Conservation (phyloP, 1,140 invertebrate species). For the Pygmarrhopalites habei region DNA sequence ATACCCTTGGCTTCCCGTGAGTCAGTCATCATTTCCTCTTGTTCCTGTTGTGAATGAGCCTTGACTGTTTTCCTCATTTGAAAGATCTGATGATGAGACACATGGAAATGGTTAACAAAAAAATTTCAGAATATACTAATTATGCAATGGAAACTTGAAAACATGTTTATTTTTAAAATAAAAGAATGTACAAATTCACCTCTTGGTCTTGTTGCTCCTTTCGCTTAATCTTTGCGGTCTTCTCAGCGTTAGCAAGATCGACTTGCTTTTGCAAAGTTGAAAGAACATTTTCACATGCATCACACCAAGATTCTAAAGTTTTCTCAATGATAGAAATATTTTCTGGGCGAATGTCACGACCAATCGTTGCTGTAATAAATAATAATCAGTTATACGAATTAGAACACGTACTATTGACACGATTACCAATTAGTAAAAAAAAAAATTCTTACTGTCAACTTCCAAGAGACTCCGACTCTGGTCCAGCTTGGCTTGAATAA, state of each 20-base stretch:
- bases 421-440: too few species aligned
- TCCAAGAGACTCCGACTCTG: slow-evolving; percentile 88
- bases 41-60: slow-evolving; percentile 57
- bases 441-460: too few species aligned
- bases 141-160: background rate
- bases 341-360: slow-evolving; percentile 77
- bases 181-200: slow-evolving; percentile 51
- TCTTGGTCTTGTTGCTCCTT: slow-evolving; percentile 78
- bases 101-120: background rate
- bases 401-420: too few species aligned
- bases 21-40: slow-evolving; percentile 55
- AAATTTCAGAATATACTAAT: background rate
- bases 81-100: slow-evolving; percentile 46
- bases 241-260: slow-evolving; percentile 72
- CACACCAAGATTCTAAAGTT: slow-evolving; percentile 81
- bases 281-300: slow-evolving; percentile 81
- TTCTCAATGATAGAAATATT: slow-evolving; percentile 67
- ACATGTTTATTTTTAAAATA: slow-evolving; percentile 1
- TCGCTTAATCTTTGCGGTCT: slow-evolving; percentile 68
- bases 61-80: slow-evolving; percentile 77
- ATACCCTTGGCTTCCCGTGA: slow-evolving; percentile 47
- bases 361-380: too few species aligned
- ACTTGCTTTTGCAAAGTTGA: slow-evolving; percentile 85
- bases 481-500: slow-evolving; percentile 93
- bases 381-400: too few species aligned